A percentile compares a stretch with the other conserved stretches of the same genome.
phyloP scores from a whole-genome alignment of 2,113 vertebrate genomes.

The Pterophyllum scalare region DNA sequence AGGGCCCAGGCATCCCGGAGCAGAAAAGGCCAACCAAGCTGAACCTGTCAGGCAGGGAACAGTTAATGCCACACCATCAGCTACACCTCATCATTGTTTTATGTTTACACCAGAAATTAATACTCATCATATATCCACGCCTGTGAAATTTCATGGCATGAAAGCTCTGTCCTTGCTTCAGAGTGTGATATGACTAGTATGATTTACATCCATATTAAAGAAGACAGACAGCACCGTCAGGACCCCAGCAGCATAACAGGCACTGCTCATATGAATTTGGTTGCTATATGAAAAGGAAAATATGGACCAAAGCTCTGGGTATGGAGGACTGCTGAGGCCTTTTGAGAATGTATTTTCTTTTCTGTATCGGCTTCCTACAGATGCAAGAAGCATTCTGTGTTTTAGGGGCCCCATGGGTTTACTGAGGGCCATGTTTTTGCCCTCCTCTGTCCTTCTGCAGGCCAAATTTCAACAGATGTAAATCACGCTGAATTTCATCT shows the following conservation, averaged over 20 bases:
- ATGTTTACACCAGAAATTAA: constrained; percentile 23
- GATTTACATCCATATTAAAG: constrained; percentile 65
- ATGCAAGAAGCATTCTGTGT: constrained; percentile 63
- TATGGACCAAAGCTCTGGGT: constrained; percentile 69
- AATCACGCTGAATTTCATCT: constrained; percentile 75
- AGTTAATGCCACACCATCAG: constrained; percentile 17
- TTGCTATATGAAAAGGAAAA: constrained; percentile 75
- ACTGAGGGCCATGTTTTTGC: constrained; percentile 50
- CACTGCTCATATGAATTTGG: constrained; percentile 73
- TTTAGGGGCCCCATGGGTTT: constrained; percentile 58
- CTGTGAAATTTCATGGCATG: constrained; percentile 53
- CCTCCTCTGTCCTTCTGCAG: constrained; percentile 56
- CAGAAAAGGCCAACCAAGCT: constrained; percentile 16
- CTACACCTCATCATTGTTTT: constrained; percentile 13
- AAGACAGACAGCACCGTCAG: constrained; percentile 62
- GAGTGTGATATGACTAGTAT: constrained; percentile 67
- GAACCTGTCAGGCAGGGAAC: constrained; percentile 17
- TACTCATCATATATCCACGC: constrained; percentile 33
- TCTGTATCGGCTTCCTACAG: constrained; percentile 69
- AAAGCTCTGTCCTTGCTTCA: constrained; percentile 55
- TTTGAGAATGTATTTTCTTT: constrained; percentile 66
- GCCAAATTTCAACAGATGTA: constrained; percentile 77
- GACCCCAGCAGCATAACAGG: constrained; percentile 71
- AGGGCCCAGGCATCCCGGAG: constrained; percentile 26
- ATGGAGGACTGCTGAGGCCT: constrained; percentile 56